A percentile compares a stretch with the other conserved stretches of the same genome.
phyloP scores from a whole-genome alignment of 2,888 invertebrate genomes.

The Darwinula stevensoni region DNA sequence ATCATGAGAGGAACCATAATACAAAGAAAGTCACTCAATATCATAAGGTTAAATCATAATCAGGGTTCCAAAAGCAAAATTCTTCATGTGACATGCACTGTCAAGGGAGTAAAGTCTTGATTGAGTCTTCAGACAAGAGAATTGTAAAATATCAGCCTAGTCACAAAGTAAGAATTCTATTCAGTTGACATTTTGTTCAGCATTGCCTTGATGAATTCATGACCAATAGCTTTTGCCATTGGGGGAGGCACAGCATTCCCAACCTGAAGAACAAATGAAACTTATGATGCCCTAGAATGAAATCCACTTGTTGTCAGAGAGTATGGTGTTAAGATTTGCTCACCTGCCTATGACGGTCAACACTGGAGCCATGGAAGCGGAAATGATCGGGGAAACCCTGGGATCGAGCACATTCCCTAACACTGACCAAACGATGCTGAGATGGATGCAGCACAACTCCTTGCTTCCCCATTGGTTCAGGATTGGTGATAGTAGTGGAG shows the following conservation, averaged over 20 bases:
- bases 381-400: constrained; percentile 55
- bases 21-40: too few species aligned
- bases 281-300: too few species aligned
- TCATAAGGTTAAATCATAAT: too few species aligned
- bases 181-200: too few species aligned
- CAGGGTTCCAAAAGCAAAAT: too few species aligned
- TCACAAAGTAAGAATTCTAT: too few species aligned
- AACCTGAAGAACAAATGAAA: constrained; percentile 19
- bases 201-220: constrained; percentile 29
- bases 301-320: background rate
- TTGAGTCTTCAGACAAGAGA: too few species aligned
- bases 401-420: constrained; percentile 54
- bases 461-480: constrained; percentile 61
- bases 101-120: too few species aligned
- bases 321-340: constrained; percentile 3
- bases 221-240: constrained; percentile 38
- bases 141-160: too few species aligned
- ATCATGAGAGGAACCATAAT: too few species aligned
- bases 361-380: constrained; percentile 36
- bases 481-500: constrained; percentile 42
- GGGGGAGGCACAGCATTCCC: constrained; percentile 71
- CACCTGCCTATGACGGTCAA: constrained; percentile 47
- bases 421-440: constrained; percentile 49
- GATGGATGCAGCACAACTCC: constrained; percentile 54
- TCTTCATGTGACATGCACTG: too few species aligned